Evolutionary conservation across 2,113 vertebrate species (phyloP).

Genomic region (Nothocercus nigrocapillus): DNA sequence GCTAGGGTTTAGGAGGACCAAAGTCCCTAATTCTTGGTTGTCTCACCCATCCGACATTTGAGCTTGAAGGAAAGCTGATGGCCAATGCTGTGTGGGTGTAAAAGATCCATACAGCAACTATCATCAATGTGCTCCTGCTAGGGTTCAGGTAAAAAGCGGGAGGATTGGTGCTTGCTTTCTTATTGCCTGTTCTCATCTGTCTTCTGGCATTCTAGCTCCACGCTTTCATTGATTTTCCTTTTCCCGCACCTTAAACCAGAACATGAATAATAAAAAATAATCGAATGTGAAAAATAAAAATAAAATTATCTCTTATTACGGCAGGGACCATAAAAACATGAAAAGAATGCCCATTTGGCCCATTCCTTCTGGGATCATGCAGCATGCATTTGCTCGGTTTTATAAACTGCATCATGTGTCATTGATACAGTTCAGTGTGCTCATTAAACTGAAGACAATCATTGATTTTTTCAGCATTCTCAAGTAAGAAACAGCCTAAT

Average conservation of each 20-base stretch:
- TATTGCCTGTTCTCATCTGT: not conserved
- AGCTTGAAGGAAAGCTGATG: not conserved
- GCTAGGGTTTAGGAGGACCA: not conserved
- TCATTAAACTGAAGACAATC: not conserved
- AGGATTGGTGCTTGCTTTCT: not conserved
- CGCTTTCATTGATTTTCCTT: not conserved
- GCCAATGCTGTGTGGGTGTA: accelerated
- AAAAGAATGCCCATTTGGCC: not conserved
- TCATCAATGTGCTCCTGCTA: not conserved
- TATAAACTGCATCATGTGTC: not conserved
- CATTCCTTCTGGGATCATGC: not conserved
- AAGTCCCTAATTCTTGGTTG: accelerated
- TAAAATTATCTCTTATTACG: not conserved
- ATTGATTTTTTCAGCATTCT: not conserved
- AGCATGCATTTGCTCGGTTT: not conserved
- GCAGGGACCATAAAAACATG: not conserved
- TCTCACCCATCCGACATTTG: not conserved
- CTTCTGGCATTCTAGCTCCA: not conserved
- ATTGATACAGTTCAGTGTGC: not conserved
- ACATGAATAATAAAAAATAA: not conserved
- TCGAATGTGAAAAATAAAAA: not conserved
- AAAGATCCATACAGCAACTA: not conserved
- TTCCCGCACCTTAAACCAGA: not conserved
- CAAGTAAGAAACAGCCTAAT: not conserved
- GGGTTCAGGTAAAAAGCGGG: not conserved